These are phyloP conservation scores for Hedychridium roseum DNA, from an alignment of 2,888 invertebrate species.

Conservation along the genomic window DNA sequence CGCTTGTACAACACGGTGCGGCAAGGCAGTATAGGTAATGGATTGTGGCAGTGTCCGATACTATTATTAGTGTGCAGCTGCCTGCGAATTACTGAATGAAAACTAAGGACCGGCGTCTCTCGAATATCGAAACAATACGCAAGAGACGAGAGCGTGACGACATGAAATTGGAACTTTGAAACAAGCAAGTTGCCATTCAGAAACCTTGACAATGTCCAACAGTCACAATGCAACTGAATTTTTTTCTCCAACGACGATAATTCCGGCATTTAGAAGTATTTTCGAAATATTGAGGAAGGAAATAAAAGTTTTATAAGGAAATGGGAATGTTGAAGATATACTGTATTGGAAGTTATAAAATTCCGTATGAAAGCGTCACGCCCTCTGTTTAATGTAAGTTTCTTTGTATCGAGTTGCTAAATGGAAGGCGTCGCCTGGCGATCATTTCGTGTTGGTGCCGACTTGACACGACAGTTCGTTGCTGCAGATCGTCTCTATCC, in stretches of 20 bases:
- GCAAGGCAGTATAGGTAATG: conserved; percentile 26
- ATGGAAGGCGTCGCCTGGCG: conserved; percentile 29
- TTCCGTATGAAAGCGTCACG: no score
- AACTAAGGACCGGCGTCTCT: conserved; percentile 39
- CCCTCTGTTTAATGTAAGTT: no score
- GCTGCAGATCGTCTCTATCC: conserved; percentile 23
- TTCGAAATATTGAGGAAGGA: no score
- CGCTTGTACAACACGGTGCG: conserved; percentile 16
- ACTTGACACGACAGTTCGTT: not conserved
- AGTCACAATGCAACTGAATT: no score
- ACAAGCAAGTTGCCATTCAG: no score
- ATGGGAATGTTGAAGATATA: no score
- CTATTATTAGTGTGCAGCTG: conserved; percentile 58
- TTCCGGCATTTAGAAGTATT: no score
- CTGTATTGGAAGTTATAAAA: no score
- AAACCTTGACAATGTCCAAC: no score
- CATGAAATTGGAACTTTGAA: no score
- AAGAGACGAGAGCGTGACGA: conserved; percentile 5
- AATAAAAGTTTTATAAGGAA: no score
- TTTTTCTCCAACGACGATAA: no score
- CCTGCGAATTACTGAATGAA: conserved; percentile 55
- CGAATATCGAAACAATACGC: conserved; percentile 49
- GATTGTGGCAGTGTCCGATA: conserved; percentile 46
- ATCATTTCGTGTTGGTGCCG: conserved; percentile 20
- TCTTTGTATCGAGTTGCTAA: conserved; percentile 27